Evolutionary conservation across 2,888 invertebrate species (phyloP).

Genomic region (Ptilodon capucinus): DNA sequence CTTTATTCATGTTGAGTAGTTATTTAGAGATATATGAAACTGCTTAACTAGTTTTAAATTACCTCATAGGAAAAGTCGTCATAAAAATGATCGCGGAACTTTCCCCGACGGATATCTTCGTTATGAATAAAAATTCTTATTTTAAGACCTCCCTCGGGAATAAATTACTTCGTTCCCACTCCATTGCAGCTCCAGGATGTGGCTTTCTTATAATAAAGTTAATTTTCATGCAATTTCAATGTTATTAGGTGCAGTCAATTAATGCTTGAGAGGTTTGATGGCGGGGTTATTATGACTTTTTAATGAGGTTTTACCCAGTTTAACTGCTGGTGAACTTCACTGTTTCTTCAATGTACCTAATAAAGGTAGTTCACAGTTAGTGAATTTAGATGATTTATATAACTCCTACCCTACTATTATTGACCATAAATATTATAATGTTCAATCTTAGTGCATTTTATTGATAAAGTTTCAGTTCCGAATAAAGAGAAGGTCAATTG

Average conservation of each 20-base stretch:
- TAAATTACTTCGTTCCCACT: slow-evolving; percentile 40
- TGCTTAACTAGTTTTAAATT: background rate
- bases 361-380: no score
- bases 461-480: no score
- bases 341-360: background rate
- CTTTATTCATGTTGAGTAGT: no score
- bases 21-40: background rate
- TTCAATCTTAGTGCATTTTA: no score
- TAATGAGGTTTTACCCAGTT: background rate
- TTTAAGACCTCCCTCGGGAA: slow-evolving; percentile 33
- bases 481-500: no score
- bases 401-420: no score
- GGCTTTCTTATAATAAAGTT: slow-evolving; percentile 48
- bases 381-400: no score
- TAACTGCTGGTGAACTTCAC: no score
- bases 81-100: slow-evolving; percentile 1
- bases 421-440: no score
- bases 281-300: slow-evolving; percentile 7
- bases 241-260: slow-evolving; percentile 44
- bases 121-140: slow-evolving; percentile 6
- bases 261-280: slow-evolving; percentile 22
- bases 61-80: background rate
- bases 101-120: background rate
- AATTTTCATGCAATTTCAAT: slow-evolving; percentile 57
- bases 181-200: slow-evolving; percentile 38